Percentiles rank a stretch among this genome's conserved stretches.
Evolutionary conservation across 2,797 vertebrate species (phyloP).

Genomic region (Alouatta caraya): DNA sequence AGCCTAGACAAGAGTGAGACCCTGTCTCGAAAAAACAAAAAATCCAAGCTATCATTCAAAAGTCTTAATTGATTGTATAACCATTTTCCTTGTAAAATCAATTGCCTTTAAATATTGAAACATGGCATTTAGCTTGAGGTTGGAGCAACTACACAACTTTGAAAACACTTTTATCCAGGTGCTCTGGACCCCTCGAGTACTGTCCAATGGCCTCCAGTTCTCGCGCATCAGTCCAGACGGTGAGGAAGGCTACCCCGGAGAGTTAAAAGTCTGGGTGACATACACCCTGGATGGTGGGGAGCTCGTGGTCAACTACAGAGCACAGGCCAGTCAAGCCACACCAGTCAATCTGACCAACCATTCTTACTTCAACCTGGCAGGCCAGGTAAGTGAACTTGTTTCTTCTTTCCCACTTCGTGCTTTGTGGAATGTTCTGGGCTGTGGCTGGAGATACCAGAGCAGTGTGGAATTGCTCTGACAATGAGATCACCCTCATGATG

Average conservation of each 20-base stretch:
- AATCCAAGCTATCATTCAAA: not conserved
- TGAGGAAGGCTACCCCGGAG: constrained; percentile 95
- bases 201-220: constrained; percentile 89
- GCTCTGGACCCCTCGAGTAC: constrained; percentile 86
- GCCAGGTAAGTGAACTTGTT: constrained; percentile 87
- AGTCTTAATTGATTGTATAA: not conserved
- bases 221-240: constrained; percentile 90
- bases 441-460: not conserved
- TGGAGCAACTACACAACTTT: not conserved
- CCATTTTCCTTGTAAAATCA: not conserved
- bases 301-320: constrained; percentile 89
- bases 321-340: constrained; percentile 89
- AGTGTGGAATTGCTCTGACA: not conserved
- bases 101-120: constrained; percentile 34
- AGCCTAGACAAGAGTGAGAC: not conserved
- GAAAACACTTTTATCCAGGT: constrained; percentile 81
- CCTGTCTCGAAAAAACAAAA: not conserved
- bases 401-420: not conserved
- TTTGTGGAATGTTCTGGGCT: not conserved
- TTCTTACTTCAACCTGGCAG: constrained; percentile 95
- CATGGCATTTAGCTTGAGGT: not conserved
- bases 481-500: not conserved
- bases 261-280: constrained; percentile 90
- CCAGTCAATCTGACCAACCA: constrained; percentile 96
- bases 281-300: constrained; percentile 89